Conservation (phyloP, 1,140 invertebrate genomes). For the Drosophila sturtevanti region DNA sequence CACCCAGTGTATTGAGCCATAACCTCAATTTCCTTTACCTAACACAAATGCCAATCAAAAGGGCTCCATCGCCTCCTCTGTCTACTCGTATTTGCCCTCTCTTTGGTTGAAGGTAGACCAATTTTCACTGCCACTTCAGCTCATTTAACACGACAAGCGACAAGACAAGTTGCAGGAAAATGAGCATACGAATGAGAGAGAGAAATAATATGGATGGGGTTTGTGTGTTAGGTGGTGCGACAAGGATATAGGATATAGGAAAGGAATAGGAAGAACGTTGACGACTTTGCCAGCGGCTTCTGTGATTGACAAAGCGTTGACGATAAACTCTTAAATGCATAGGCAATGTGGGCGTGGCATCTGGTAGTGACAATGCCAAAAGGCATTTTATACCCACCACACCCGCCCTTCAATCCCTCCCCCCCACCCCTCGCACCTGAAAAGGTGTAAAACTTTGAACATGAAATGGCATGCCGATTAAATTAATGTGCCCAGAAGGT, state of each 20-base stretch:
- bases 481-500: conserved; percentile 42
- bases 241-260: not conserved
- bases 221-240: not conserved
- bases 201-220: not conserved
- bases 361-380: conserved; percentile 26
- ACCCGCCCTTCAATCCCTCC: not conserved
- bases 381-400: conserved; percentile 41
- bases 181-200: not conserved
- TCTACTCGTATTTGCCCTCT: not conserved
- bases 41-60: conserved; percentile 11
- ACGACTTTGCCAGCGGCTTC: conserved; percentile 9
- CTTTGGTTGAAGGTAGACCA: not conserved
- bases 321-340: conserved; percentile 1
- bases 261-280: not conserved
- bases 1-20: conserved; percentile 12
- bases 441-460: conserved; percentile 59
- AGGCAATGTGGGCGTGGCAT: conserved; percentile 7
- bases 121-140: conserved; percentile 24
- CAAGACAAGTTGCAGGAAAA: conserved; percentile 18
- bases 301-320: conserved; percentile 20
- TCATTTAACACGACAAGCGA: conserved; percentile 35
- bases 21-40: conserved; percentile 11
- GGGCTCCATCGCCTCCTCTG: no score
- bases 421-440: conserved; percentile 1
- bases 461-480: conserved; percentile 56